Conservation (phyloP, 2,888 invertebrate species). For the Byasa hedistus region DNA sequence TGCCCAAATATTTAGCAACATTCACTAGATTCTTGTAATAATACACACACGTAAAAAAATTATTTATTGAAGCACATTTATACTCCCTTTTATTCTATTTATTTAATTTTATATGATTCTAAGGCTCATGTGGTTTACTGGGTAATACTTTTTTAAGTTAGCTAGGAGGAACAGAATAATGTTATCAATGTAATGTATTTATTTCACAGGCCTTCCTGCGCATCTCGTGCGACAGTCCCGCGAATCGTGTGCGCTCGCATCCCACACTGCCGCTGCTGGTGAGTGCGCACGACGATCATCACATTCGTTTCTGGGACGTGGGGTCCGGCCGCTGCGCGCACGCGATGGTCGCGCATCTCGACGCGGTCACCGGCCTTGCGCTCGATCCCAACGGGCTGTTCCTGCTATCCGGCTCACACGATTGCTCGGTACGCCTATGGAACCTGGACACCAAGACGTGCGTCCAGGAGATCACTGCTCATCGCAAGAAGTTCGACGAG, state of each 20-base stretch:
- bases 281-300: conserved; percentile 98
- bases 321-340: conserved; percentile 96
- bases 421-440: conserved; percentile 99
- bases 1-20: not conserved
- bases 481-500: conserved; percentile 99
- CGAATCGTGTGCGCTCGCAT: conserved; percentile 94
- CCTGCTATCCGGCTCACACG: conserved; percentile 98
- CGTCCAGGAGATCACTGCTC: conserved; percentile 99
- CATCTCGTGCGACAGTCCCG: conserved; percentile 82
- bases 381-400: conserved; percentile 99
- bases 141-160: not conserved
- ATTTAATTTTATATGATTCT: no score
- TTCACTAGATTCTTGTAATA: no score
- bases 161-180: not conserved
- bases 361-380: conserved; percentile 98
- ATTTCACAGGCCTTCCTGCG: conserved; percentile 76
- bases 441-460: conserved; percentile 99
- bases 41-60: no score
- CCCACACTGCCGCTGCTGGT: conserved; percentile 97
- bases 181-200: not conserved
- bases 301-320: conserved; percentile 99
- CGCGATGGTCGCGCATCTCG: conserved; percentile 99
- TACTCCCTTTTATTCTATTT: no score
- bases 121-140: no score
- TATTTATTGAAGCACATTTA: no score